Conservation (phyloP, 1,140 invertebrate species). For the Saxidomus purpurata region DNA sequence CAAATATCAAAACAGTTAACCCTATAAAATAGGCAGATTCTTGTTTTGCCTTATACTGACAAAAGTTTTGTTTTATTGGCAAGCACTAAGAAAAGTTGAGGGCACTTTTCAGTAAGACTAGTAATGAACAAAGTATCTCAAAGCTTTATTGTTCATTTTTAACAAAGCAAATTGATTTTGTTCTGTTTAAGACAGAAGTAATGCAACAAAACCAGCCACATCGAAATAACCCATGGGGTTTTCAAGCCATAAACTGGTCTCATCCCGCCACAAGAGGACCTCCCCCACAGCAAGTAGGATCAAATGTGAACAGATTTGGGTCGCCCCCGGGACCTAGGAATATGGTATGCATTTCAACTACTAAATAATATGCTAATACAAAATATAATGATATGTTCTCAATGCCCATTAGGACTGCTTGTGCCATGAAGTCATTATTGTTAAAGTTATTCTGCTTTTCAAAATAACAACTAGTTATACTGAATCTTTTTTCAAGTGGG, state of each 20-base stretch:
- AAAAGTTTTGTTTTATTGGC: too few species aligned
- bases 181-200: not conserved
- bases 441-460: too few species aligned
- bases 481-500: too few species aligned
- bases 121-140: too few species aligned
- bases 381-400: not conserved
- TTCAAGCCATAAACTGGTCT: conserved; percentile 28
- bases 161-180: not conserved
- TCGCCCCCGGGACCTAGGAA: not conserved
- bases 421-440: too few species aligned
- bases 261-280: conserved; percentile 7
- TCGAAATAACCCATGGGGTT: conserved; percentile 31
- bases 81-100: too few species aligned
- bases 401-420: not conserved
- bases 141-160: too few species aligned
- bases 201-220: conserved; percentile 4
- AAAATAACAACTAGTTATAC: too few species aligned
- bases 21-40: too few species aligned
- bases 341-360: not conserved
- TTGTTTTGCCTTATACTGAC: too few species aligned
- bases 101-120: too few species aligned
- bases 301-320: conserved; percentile 10
- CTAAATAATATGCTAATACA: not conserved
- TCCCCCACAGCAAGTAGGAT: not conserved
- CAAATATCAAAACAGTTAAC: too few species aligned